Conservation (phyloP, 2,113 vertebrate species). For the Noctilio leporinus region DNA sequence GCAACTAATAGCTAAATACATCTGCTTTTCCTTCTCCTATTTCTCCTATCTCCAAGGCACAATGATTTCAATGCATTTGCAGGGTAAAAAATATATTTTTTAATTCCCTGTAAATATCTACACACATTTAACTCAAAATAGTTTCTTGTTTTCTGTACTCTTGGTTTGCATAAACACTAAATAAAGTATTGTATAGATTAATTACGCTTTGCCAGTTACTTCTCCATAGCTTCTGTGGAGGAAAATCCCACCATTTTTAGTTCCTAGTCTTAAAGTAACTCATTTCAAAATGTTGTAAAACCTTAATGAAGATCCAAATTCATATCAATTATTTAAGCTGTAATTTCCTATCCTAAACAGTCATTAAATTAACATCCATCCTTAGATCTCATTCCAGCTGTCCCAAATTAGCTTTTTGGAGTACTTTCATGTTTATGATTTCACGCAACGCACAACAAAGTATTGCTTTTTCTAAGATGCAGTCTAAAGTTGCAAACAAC, state of each 20-base stretch:
- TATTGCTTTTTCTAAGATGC: slow-evolving; percentile 55
- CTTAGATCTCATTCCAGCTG: slow-evolving; percentile 61
- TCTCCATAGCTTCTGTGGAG: slow-evolving; percentile 12
- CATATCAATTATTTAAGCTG: slow-evolving; percentile 71
- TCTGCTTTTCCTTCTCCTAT: background rate
- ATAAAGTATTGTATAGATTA: slow-evolving; percentile 36
- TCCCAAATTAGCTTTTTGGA: slow-evolving; percentile 59
- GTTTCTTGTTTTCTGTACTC: background rate
- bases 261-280: slow-evolving; percentile 59
- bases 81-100: background rate
- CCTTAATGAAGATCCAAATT: slow-evolving; percentile 64
- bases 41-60: background rate
- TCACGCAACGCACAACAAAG: slow-evolving; percentile 52
- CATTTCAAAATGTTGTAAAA: slow-evolving; percentile 52
- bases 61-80: background rate
- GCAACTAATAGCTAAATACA: background rate
- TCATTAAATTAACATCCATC: slow-evolving; percentile 70
- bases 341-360: slow-evolving; percentile 69
- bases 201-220: slow-evolving; percentile 45
- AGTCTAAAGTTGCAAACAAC: slow-evolving; percentile 52
- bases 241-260: slow-evolving; percentile 55
- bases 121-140: background rate
- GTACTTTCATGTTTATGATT: slow-evolving; percentile 58
- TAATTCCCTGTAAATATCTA: background rate
- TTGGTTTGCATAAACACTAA: slow-evolving; percentile 36